Evolutionary conservation across 1,140 invertebrate species (phyloP).

Genomic region (Chymomyza costata): DNA sequence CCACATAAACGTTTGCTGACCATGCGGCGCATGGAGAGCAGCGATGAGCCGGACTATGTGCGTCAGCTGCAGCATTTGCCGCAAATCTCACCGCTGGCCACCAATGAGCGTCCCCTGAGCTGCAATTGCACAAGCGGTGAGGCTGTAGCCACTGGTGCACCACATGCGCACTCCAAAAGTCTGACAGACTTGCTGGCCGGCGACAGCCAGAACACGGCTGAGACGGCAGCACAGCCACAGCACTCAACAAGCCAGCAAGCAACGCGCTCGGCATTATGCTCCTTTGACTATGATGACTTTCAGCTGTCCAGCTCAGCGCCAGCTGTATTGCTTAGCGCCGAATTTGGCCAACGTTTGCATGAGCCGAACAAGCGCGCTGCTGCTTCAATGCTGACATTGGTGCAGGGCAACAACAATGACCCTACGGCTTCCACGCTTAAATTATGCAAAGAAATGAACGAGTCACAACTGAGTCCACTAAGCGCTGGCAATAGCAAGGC

Average conservation of each 20-base stretch:
- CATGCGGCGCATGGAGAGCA: conserved; percentile 64
- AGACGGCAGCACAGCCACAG: background rate
- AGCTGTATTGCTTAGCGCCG: conserved; percentile 48
- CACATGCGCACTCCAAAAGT: conserved; percentile 62
- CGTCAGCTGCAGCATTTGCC: conserved; percentile 31
- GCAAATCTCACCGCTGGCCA: conserved; percentile 69
- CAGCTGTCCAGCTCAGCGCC: conserved; percentile 62
- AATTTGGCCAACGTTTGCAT: conserved; percentile 28
- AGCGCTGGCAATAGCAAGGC: conserved; percentile 15
- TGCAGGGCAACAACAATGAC: conserved; percentile 33
- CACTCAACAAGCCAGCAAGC: background rate
- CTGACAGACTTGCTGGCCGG: conserved; percentile 40
- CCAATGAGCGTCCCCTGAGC: conserved; percentile 76
- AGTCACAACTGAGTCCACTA: conserved; percentile 15
- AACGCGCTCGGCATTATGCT: conserved; percentile 8
- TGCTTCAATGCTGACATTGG: conserved; percentile 13
- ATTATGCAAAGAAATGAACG: conserved; percentile 52
- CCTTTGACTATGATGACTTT: conserved; percentile 55
- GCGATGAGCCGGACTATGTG: conserved; percentile 44
- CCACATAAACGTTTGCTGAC: conserved; percentile 46
- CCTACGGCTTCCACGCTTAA: conserved; percentile 60
- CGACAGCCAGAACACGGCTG: background rate
- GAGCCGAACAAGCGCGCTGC: background rate
- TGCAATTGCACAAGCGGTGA: conserved; percentile 53
- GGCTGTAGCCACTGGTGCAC: conserved; percentile 10